A percentile compares a stretch with the other conserved stretches of the same genome.
Evolutionary conservation across 2,888 invertebrate genomes (phyloP).

Genomic region (Conus canariensis): DNA sequence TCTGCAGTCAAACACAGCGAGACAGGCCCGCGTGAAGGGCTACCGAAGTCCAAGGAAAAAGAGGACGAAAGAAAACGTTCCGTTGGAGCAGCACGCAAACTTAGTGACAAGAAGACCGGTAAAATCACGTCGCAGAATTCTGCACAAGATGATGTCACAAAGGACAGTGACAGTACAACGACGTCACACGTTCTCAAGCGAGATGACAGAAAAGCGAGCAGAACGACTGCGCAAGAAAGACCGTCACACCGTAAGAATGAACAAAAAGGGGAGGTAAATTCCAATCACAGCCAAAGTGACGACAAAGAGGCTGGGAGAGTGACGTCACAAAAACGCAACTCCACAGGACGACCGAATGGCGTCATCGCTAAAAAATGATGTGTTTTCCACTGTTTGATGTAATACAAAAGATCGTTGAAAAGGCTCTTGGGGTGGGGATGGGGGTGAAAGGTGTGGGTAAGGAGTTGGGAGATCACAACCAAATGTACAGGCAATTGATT

Average conservation of each 20-base stretch:
- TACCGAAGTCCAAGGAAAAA: not conserved
- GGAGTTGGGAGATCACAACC: too few species aligned
- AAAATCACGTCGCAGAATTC: not conserved
- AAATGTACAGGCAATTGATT: too few species aligned
- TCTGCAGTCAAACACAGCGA: not conserved
- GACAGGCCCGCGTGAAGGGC: not conserved
- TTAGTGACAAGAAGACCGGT: not conserved
- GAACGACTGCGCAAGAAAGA: not conserved
- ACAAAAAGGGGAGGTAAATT: not conserved
- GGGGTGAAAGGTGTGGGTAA: too few species aligned
- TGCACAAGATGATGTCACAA: not conserved
- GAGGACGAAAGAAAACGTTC: not conserved
- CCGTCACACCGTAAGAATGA: not conserved
- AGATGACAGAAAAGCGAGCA: not conserved
- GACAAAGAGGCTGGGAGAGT: not conserved
- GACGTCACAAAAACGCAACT: not conserved
- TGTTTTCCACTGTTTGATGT: too few species aligned
- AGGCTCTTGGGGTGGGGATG: too few species aligned
- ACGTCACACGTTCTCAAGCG: not conserved
- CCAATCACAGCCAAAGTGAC: not conserved
- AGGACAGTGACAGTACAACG: not conserved
- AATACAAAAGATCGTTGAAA: too few species aligned
- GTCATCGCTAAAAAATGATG: not conserved
- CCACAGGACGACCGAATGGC: conserved; percentile 11
- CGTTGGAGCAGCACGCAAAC: not conserved